Evolutionary conservation across 2,888 invertebrate species (phyloP), one percentile per base, ranked within the genome.

Genomic region (Caenorhabditis drosophilae): DNA sequence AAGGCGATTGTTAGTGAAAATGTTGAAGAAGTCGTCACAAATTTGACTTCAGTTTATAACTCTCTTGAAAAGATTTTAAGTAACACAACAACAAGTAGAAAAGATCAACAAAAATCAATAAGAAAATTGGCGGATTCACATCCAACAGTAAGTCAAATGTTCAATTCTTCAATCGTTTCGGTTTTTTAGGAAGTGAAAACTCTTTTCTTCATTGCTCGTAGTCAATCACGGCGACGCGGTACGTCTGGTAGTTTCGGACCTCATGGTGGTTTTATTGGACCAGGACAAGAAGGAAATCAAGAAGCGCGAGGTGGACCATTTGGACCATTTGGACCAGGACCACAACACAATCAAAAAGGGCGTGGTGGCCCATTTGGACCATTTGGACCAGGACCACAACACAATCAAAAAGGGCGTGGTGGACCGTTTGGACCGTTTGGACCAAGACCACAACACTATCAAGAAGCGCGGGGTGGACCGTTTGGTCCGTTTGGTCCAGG

Each of bases 121-220:
- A n/a, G 51, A 0, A 53, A 63, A 22, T 31, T 63, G 2, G 25
- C 53, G 1, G 22, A 31, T n/a, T 45, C 53, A 11, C 53, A 50
- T 26, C 63, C 63, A 41, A 57, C 42, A 16, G 63, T 63, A 23
- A 4, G 38, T 26, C n/a, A 18, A 38, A 20, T 23, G n/a, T 16
- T 26, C 1, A 4, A 15, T 25, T 41, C n/a, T 11, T 6, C 22
- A 42, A 12, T 7, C 15, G 3, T 12, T 42, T 12, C 25, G 6
- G 3, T 18, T 1, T 41, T 55, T 15, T 25, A 63, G 63, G 63
- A 63, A 58, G 50, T 63, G 0, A 38, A 44, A 7, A 42, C 63
- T 1, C 7, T 63, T 20, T 63, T 63, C 50, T 57, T 53, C 47
- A 58, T 63, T 34, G 63, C 63, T 25, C 34, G 56, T 4, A 62